A percentile compares a stretch with the other conserved stretches of the same genome.
phyloP scores from a whole-genome alignment of 2,797 vertebrate genomes.

The Merluccius polli region DNA sequence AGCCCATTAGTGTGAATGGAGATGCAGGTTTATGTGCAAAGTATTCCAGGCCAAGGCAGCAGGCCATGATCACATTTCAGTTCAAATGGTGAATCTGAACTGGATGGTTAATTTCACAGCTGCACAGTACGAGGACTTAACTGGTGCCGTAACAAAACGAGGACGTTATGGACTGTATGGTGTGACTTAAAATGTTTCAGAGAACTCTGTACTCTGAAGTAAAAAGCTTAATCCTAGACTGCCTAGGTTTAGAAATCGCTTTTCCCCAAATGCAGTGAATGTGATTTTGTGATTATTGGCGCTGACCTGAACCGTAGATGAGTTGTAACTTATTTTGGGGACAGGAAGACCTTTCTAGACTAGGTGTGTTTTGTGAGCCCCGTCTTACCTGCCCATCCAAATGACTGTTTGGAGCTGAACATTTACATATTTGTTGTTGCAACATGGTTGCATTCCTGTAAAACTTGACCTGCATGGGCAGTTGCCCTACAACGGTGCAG shows the following conservation, averaged over 20 bases:
- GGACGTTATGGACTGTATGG: neutral
- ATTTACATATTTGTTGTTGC: slow-evolving; percentile 9
- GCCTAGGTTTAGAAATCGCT: neutral
- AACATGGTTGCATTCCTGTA: slow-evolving; percentile 61
- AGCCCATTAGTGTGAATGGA: neutral
- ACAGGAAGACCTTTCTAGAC: neutral
- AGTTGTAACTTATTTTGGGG: slow-evolving; percentile 1
- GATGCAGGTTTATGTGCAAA: neutral
- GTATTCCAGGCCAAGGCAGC: neutral
- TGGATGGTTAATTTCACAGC: neutral
- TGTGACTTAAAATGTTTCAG: neutral
- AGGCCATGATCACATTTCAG: neutral
- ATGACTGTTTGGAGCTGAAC: neutral
- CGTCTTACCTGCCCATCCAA: neutral
- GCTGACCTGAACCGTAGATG: neutral
- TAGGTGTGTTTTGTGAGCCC: neutral
- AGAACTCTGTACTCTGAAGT: neutral
- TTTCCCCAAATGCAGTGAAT: slow-evolving; percentile 5
- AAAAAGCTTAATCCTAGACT: neutral
- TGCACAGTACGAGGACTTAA: slow-evolving; percentile 13
- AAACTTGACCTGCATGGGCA: slow-evolving; percentile 56
- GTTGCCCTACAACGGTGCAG: slow-evolving; percentile 25
- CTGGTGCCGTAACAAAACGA: slow-evolving; percentile 29
- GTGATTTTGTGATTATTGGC: neutral
- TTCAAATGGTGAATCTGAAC: neutral